These are phyloP conservation scores for Octodon degus DNA, from an alignment of 2,113 vertebrate genomes.

Conservation along the genomic window DNA sequence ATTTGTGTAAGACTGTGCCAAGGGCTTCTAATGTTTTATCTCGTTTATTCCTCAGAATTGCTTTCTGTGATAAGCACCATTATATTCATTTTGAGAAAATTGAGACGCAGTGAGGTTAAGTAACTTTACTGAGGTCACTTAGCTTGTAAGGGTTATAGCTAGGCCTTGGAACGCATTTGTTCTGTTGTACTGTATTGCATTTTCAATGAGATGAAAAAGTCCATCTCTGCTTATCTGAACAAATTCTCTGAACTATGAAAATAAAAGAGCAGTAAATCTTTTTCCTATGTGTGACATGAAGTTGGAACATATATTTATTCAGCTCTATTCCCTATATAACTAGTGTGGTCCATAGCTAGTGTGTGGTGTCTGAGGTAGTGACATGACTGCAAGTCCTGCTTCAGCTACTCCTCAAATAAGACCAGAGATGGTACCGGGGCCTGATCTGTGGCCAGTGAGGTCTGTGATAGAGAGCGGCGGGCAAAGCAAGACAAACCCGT, in stretches of 20 bases:
- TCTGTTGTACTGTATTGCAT: background rate
- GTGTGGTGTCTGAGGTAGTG: background rate
- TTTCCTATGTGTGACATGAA: background rate
- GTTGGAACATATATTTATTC: background rate
- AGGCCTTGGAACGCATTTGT: background rate
- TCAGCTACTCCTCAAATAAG: constrained; percentile 19
- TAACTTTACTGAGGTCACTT: background rate
- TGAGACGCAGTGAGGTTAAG: background rate
- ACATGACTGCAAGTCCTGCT: background rate
- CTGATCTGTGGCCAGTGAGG: background rate
- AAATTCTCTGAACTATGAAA: constrained; percentile 15
- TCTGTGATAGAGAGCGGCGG: background rate
- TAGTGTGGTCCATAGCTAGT: background rate
- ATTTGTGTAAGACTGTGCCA: background rate
- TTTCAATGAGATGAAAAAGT: background rate
- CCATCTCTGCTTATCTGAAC: constrained; percentile 24
- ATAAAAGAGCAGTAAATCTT: background rate
- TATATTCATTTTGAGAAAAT: constrained; percentile 18
- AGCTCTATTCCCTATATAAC: background rate
- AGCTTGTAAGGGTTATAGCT: background rate
- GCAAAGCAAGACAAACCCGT: background rate
- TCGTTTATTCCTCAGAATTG: background rate
- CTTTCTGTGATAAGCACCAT: background rate
- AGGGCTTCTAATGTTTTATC: background rate
- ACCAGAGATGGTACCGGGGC: background rate